phyloP scores from a whole-genome alignment of 2,113 vertebrate genomes.

The Mixornis gularis region DNA sequence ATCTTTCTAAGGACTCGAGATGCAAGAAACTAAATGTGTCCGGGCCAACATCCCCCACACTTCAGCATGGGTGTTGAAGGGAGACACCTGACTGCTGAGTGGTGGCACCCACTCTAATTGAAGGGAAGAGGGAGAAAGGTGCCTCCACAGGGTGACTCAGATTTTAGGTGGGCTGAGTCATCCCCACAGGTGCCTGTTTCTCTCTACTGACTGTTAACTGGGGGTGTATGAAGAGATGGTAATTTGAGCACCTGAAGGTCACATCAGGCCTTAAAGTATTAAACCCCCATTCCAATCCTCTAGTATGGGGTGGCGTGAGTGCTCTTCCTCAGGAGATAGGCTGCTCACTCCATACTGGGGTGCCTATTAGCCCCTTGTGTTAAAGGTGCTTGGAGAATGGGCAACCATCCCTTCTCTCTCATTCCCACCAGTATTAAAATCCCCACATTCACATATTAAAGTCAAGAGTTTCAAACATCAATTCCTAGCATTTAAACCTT shows the following conservation, averaged over 20 bases:
- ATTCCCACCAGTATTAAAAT: background rate
- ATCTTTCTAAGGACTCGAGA: background rate
- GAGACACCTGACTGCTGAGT: background rate
- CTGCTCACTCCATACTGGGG: background rate
- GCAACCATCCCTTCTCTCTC: background rate
- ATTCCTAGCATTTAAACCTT: background rate
- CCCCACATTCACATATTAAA: fast-evolving
- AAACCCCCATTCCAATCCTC: background rate
- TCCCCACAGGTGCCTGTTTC: background rate
- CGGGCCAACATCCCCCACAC: fast-evolving
- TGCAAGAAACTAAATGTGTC: background rate
- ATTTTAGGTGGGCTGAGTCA: background rate
- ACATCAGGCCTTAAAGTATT: background rate
- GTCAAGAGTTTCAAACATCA: background rate
- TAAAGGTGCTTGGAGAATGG: background rate
- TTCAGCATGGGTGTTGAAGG: background rate
- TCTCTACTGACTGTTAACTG: background rate
- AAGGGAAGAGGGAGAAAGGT: background rate
- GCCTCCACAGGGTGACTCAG: slow-evolving; percentile 16
- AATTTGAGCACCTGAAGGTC: background rate
- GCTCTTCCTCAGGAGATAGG: background rate
- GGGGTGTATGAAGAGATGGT: background rate
- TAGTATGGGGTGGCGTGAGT: background rate
- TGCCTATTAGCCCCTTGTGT: background rate
- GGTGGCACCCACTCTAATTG: background rate